phyloP scores from a whole-genome alignment of 2,888 invertebrate genomes.

The Pharmacophagus antenor region DNA sequence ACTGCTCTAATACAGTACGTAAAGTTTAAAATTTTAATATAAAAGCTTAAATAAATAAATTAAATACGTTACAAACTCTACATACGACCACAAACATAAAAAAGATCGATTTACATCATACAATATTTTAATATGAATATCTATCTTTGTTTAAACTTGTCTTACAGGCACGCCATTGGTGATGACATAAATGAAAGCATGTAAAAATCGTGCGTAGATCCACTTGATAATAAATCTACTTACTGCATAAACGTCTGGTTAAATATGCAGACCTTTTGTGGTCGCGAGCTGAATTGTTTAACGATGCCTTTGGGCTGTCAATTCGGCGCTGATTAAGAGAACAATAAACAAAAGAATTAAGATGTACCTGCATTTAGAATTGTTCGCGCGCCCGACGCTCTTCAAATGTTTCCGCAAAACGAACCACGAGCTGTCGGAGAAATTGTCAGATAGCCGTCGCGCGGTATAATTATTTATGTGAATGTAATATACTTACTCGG shows the following conservation, averaged over 20 bases:
- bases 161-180: too few relatives aligned
- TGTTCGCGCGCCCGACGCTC: constrained; percentile 13
- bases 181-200: too few relatives aligned
- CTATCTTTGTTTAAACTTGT: too few relatives aligned
- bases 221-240: neutral
- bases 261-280: constrained; percentile 7
- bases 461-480: constrained; percentile 68
- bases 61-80: too few relatives aligned
- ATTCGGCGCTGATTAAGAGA: constrained; percentile 26
- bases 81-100: too few relatives aligned
- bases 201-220: neutral
- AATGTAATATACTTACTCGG: constrained; percentile 56
- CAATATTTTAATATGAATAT: too few relatives aligned
- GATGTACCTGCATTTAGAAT: constrained; percentile 18
- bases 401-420: constrained; percentile 49
- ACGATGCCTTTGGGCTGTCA: constrained; percentile 19
- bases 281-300: constrained; percentile 6
- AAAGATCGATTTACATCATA: too few relatives aligned
- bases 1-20: too few relatives aligned
- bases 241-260: neutral
- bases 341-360: constrained; percentile 31
- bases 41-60: too few relatives aligned
- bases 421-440: constrained; percentile 69
- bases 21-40: too few relatives aligned
- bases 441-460: constrained; percentile 56